Percentiles rank a stretch among this genome's conserved stretches.
Evolutionary conservation across 2,797 vertebrate genomes (phyloP).

Genomic region (Macroramphosus scolopax): DNA sequence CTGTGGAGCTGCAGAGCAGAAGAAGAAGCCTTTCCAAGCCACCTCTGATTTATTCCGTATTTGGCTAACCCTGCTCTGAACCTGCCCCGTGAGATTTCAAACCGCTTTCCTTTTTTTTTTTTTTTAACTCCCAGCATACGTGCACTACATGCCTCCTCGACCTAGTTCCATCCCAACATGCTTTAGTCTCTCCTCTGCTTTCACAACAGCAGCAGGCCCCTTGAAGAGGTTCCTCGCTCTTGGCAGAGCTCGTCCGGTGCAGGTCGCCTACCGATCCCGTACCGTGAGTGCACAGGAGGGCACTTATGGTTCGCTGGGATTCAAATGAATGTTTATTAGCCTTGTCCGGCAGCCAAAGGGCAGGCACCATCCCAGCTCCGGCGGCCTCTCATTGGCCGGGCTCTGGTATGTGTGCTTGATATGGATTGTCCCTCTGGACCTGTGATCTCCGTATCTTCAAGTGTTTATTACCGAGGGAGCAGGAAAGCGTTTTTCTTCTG

Average conservation of each 20-base stretch:
- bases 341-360: constrained; percentile 68
- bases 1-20: constrained; percentile 70
- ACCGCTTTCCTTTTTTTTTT: constrained; percentile 75
- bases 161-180: constrained; percentile 67
- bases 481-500: background rate
- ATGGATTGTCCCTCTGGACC: constrained; percentile 26
- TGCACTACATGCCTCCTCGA: constrained; percentile 67
- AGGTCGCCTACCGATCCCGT: constrained; percentile 71
- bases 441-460: constrained; percentile 15
- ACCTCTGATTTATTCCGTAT: constrained; percentile 91
- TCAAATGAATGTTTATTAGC: constrained; percentile 67
- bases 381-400: constrained; percentile 56
- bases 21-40: constrained; percentile 59
- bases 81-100: constrained; percentile 83
- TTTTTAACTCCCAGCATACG: constrained; percentile 61
- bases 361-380: constrained; percentile 59
- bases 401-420: constrained; percentile 41
- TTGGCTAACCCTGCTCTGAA: constrained; percentile 99
- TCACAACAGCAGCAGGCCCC: constrained; percentile 73
- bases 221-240: constrained; percentile 58
- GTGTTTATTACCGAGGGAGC: constrained; percentile 19
- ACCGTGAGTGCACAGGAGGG: constrained; percentile 64
- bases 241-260: constrained; percentile 33
- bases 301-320: constrained; percentile 66
- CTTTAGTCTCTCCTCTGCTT: constrained; percentile 66